Base-by-base conservation (phyloP, 1,140 invertebrate species). In the Patella vulgata region DNA sequence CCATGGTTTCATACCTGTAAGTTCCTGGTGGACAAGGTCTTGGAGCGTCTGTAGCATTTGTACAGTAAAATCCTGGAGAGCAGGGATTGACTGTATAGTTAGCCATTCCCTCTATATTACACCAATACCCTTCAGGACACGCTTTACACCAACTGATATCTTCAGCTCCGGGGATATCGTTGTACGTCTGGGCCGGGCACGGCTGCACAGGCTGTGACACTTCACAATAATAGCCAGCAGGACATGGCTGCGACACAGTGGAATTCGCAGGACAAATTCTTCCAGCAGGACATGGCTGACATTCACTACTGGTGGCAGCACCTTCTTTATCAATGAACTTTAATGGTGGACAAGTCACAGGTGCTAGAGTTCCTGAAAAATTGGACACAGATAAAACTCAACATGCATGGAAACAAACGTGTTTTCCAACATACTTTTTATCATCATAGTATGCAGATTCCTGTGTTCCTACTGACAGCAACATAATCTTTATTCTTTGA, bases 1-100 rank as follows among this genome's bases (percentile, higher is more conserved):
- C n/a, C n/a, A n/a, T n/a, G n/a, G n/a, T n/a, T n/a, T n/a, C n/a
- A 56, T 56, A 80, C 79, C 80, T 79, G 75, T 77, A 82, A 52
- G 78, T 80, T 44, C 81, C 81, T 12, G 51, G 44, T 12, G 81
- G 81, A 62, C 81, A 82, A 25, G 70, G 57, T 9, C 64, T 44
- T 2, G 78, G 67, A 14, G 36, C 58, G 5, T 56, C 51, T n/a
- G 76, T 73, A 1, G 72, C 79, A 51, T 78, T 74, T 1, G 67
- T 53, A 64, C 81, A 82, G 63, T 74, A 82, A 43, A 60, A 74
- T 6, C 81, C 81, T 2, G 73, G 62, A 3, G 75, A 73, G 66
- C 81, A 82, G 0, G 78, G 79, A 33, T 71, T 70, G 9, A 73
- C 23, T 0, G 60, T 71, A 62, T 77, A 78, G 50, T 78, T 70